phyloP scores from a whole-genome alignment of 2,113 vertebrate genomes.

The Nipponia nippon region DNA sequence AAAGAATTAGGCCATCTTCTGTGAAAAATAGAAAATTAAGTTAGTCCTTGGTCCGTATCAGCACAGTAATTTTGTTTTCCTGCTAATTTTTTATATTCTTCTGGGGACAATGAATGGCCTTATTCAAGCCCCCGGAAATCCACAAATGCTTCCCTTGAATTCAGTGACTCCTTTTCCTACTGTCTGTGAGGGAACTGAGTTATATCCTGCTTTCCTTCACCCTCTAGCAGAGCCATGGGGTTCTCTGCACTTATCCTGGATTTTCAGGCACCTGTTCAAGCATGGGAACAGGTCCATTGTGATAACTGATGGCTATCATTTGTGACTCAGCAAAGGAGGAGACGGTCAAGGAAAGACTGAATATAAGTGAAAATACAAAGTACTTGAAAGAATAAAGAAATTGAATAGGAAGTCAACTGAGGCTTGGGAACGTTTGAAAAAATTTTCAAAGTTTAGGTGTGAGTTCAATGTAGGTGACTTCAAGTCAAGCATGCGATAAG shows the following conservation, averaged over 20 bases:
- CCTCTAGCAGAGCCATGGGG: not conserved
- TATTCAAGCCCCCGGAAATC: not conserved
- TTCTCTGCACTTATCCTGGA: not conserved
- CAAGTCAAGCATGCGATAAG: not conserved
- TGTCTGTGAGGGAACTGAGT: not conserved
- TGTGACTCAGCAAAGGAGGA: not conserved
- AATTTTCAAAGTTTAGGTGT: not conserved
- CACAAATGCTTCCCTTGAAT: not conserved
- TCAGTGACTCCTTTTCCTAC: not conserved
- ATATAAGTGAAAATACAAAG: not conserved
- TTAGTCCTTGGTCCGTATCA: not conserved
- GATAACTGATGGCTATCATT: not conserved
- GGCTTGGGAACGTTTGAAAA: not conserved
- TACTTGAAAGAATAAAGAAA: not conserved
- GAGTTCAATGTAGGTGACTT: not conserved
- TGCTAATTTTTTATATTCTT: not conserved
- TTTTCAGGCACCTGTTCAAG: not conserved
- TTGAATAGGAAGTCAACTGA: not conserved
- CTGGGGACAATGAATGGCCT: not conserved
- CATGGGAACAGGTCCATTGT: not conserved
- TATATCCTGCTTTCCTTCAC: not conserved
- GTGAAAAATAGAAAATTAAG: not conserved
- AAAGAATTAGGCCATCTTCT: not conserved
- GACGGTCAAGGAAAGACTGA: not conserved
- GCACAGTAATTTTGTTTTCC: not conserved